Conservation (phyloP, 37 sponge, comb jelly and placozoan genomes). For the Theonella swinhoei region DNA sequence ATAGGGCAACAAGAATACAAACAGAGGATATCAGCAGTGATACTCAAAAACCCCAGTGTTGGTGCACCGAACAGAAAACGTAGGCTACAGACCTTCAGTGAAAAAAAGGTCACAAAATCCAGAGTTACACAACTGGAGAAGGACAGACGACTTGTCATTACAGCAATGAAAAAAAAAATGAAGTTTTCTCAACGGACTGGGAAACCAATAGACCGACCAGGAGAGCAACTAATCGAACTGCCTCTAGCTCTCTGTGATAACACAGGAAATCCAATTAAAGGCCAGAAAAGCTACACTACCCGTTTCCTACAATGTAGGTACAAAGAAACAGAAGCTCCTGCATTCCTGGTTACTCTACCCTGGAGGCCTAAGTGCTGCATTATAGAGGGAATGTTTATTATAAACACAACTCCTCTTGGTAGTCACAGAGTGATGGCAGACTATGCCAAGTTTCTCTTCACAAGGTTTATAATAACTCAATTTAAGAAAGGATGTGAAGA, state of each 20-base stretch:
- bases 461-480: too few relatives aligned
- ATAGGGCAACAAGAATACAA: conserved; percentile 22
- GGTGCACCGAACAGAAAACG: background rate
- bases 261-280: conserved; percentile 17
- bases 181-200: background rate
- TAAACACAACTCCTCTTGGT: conserved; percentile 20
- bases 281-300: conserved; percentile 33
- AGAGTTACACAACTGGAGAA: conserved; percentile 27
- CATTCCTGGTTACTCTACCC: background rate
- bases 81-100: too few relatives aligned
- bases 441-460: background rate
- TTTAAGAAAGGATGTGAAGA: background rate
- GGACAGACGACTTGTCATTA: background rate
- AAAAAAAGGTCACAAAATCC: background rate
- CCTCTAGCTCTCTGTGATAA: conserved; percentile 17
- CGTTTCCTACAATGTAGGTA: conserved; percentile 3
- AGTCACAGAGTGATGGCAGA: conserved; percentile 7
- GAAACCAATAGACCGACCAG: background rate
- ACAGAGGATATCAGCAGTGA: background rate
- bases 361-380: conserved; percentile 14
- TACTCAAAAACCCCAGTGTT: too few relatives aligned
- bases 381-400: conserved; percentile 37
- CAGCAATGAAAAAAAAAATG: conserved; percentile 5
- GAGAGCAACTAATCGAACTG: conserved; percentile 18
- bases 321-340: background rate